These are phyloP conservation scores for Ginglymostoma cirratum DNA, from an alignment of 2,113 vertebrate species.

Conservation along the genomic window DNA sequence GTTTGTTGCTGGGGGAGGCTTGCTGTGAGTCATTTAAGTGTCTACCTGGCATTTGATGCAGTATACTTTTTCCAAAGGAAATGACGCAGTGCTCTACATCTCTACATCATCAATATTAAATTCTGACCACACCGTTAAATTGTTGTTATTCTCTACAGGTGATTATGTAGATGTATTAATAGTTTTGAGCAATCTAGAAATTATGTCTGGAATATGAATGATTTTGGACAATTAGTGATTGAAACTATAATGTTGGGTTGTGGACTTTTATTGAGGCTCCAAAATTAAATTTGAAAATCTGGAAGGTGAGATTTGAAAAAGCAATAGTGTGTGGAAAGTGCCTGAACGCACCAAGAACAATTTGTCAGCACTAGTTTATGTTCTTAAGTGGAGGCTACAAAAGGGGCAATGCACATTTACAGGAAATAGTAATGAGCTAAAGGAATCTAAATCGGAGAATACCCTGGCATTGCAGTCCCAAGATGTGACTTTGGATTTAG, in stretches of 20 bases:
- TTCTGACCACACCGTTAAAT: neutral
- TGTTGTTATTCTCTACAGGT: neutral
- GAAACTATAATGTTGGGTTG: neutral
- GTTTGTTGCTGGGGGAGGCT: no score
- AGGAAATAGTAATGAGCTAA: neutral
- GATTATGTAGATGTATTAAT: neutral
- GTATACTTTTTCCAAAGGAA: no score
- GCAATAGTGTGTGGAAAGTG: neutral
- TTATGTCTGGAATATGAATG: neutral
- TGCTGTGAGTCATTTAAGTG: no score
- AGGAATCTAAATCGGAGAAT: neutral
- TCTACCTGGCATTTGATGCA: no score
- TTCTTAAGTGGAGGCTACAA: neutral
- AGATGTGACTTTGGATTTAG: neutral
- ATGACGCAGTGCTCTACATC: no score
- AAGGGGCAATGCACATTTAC: neutral
- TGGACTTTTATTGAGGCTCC: neutral
- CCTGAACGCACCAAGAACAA: no score
- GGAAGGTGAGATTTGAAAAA: neutral
- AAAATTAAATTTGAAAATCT: neutral
- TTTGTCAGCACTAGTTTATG: neutral
- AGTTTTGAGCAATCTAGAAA: neutral
- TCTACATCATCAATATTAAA: no score
- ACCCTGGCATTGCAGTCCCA: neutral
- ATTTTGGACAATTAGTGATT: neutral